Percentiles rank a stretch among this genome's conserved stretches.
These are phyloP conservation scores for Grammomys surdaster DNA, from an alignment of 2,113 vertebrate genomes.

Conservation along the genomic window DNA sequence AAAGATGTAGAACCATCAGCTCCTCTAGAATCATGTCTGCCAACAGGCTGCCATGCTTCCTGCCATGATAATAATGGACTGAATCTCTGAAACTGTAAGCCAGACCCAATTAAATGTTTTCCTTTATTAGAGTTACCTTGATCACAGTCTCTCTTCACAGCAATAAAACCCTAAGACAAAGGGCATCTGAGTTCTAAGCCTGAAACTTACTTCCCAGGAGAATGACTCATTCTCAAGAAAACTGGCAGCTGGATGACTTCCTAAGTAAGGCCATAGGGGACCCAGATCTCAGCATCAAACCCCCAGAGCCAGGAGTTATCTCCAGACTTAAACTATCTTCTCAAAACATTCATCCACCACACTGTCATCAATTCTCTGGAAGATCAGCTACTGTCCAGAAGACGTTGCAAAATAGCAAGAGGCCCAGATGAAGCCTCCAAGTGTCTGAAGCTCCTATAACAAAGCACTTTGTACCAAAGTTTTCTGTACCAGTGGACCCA, in stretches of 20 bases:
- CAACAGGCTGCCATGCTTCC: too few relatives aligned
- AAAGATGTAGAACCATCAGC: too few relatives aligned
- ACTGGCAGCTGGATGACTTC: neutral
- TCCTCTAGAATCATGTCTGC: too few relatives aligned
- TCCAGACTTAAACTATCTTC: slow-evolving; percentile 76
- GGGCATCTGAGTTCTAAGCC: neutral
- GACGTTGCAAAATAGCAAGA: neutral
- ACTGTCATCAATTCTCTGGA: neutral
- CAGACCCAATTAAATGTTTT: too few relatives aligned
- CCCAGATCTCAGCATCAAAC: slow-evolving; percentile 47
- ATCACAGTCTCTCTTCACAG: too few relatives aligned
- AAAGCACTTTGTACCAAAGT: too few relatives aligned
- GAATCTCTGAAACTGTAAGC: too few relatives aligned
- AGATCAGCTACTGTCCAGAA: neutral
- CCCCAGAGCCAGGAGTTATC: slow-evolving; percentile 88
- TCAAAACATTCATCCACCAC: slow-evolving; percentile 11
- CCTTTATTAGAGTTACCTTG: too few relatives aligned
- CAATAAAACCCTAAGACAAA: too few relatives aligned
- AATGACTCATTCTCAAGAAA: neutral
- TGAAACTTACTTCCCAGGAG: neutral
- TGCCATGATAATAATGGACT: too few relatives aligned
- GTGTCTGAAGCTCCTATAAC: neutral
- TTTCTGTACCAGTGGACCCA: neutral
- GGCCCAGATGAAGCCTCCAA: neutral
- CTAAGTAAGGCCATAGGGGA: slow-evolving; percentile 77